A percentile compares a stretch with the other conserved stretches of the same genome.
phyloP scores from a whole-genome alignment of 1,140 invertebrate genomes.

The Diorhabda sublineata region DNA sequence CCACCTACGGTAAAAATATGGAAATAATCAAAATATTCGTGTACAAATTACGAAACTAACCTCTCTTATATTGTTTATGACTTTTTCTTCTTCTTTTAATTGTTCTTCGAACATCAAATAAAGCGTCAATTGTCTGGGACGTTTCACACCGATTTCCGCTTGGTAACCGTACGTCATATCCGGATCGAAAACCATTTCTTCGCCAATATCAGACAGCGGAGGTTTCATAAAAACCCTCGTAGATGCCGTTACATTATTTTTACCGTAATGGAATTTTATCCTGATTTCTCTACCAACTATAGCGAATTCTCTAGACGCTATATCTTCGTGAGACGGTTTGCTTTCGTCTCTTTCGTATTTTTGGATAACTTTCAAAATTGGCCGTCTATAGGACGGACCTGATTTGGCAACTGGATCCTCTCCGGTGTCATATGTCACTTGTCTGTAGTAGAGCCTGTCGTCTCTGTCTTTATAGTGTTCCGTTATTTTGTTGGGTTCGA shows the following conservation, averaged over 20 bases:
- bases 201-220: slow-evolving; percentile 59
- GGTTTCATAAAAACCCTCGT: slow-evolving; percentile 63
- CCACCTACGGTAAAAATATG: slow-evolving; percentile 5
- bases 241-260: slow-evolving; percentile 62
- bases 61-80: slow-evolving; percentile 47
- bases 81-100: slow-evolving; percentile 51
- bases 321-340: slow-evolving; percentile 55
- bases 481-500: slow-evolving; percentile 55
- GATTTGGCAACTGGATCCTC: slow-evolving; percentile 35
- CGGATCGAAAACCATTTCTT: slow-evolving; percentile 57
- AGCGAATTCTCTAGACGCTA: slow-evolving; percentile 62
- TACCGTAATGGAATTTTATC: slow-evolving; percentile 64
- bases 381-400: slow-evolving; percentile 44
- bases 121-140: slow-evolving; percentile 60
- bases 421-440: slow-evolving; percentile 33
- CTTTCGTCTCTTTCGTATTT: slow-evolving; percentile 56
- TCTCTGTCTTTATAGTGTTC: slow-evolving; percentile 62
- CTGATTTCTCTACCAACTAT: slow-evolving; percentile 59
- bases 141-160: slow-evolving; percentile 59
- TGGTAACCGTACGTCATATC: slow-evolving; percentile 60
- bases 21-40: background rate
- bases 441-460: slow-evolving; percentile 37
- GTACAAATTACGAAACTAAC: slow-evolving; percentile 25
- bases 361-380: slow-evolving; percentile 55
- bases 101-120: slow-evolving; percentile 51